Percentiles rank a stretch among this genome's conserved stretches.
Evolutionary conservation across 2,113 vertebrate species (phyloP).

Genomic region (Mellivora capensis): DNA sequence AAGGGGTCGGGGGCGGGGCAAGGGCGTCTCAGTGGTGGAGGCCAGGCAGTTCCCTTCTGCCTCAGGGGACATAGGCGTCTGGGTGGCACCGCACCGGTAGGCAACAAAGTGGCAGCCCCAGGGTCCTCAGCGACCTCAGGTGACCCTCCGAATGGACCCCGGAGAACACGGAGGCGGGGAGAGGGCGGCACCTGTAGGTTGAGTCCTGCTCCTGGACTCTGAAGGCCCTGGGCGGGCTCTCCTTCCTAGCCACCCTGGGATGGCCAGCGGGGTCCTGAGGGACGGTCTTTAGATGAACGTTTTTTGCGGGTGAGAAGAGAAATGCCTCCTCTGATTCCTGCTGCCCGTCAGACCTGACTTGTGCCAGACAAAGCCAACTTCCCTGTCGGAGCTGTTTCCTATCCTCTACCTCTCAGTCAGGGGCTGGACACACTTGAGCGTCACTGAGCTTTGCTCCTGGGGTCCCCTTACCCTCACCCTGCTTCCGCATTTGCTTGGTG

Average conservation of each 20-base stretch:
- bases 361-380: not conserved
- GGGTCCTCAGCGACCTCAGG: not conserved
- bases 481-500: not conserved
- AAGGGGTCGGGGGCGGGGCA: not conserved
- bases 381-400: not conserved
- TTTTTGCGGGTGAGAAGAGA: not conserved
- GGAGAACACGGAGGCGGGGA: not conserved
- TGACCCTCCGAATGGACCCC: not conserved
- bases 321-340: not conserved
- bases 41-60: not conserved
- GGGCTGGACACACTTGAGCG: not conserved
- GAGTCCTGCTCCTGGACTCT: no score
- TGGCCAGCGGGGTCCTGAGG: not conserved
- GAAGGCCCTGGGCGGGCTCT: not conserved
- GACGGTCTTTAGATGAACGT: not conserved
- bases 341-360: not conserved
- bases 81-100: not conserved
- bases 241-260: not conserved
- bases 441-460: not conserved
- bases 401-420: not conserved
- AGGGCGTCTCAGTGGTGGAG: rapidly evolving
- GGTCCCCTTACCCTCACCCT: not conserved
- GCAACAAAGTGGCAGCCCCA: not conserved
- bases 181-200: not conserved
- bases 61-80: not conserved